phyloP scores from a whole-genome alignment of 1,140 invertebrate genomes.

The Cardiocondyla obscurior region DNA sequence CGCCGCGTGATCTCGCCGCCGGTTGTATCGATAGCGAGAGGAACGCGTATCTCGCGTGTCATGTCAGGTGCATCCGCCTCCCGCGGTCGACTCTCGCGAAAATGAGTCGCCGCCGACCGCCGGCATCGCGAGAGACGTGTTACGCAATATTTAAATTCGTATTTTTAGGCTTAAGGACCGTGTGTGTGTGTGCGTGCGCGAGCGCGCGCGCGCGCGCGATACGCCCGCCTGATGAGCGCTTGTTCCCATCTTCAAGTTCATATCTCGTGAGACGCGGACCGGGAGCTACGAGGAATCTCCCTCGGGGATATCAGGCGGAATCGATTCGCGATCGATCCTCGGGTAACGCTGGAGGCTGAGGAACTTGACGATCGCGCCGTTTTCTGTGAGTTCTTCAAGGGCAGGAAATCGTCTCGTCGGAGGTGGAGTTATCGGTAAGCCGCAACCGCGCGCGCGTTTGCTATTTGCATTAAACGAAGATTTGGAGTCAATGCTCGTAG shows the following conservation, averaged over 20 bases:
- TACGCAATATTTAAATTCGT: constrained; percentile 56
- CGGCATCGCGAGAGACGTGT: constrained; percentile 2
- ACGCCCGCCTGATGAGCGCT: neutral
- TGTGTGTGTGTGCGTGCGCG: neutral
- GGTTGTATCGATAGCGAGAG: too few relatives aligned
- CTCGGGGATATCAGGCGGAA: too few relatives aligned
- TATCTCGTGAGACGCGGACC: neutral
- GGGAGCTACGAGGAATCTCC: neutral
- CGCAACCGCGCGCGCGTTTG: neutral
- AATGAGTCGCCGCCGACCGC: constrained; percentile 24
- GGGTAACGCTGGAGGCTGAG: too few relatives aligned
- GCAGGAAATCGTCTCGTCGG: neutral
- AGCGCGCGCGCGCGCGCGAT: neutral
- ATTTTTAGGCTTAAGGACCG: constrained; percentile 37
- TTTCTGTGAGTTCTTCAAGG: too few relatives aligned
- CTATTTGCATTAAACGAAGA: constrained; percentile 40
- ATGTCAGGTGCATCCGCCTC: neutral
- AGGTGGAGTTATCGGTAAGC: neutral
- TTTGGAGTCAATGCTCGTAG: constrained; percentile 33
- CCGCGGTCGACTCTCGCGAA: neutral
- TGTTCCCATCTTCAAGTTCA: neutral
- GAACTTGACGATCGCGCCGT: too few relatives aligned
- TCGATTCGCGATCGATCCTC: neutral
- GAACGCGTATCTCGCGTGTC: neutral
- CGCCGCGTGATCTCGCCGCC: too few relatives aligned